Evolutionary conservation across 2,888 invertebrate genomes (phyloP), one percentile per base, ranked within the genome.

Genomic region (Eilema depressum): DNA sequence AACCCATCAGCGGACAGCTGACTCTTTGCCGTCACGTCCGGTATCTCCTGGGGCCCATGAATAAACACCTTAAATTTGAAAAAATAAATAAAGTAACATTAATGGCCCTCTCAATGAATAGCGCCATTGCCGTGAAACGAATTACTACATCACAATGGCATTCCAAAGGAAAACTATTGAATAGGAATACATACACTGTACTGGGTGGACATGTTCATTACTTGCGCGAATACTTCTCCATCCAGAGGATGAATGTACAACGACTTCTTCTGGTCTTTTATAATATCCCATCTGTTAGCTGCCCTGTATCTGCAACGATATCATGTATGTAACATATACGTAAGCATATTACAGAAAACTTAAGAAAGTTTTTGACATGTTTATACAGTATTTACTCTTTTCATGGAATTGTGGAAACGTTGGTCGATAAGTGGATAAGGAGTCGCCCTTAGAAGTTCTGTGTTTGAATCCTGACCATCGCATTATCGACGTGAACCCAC

Each of bases 171-270:
- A 37, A 5, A 5, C 12, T 28, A 28, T 28, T 28, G 3, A 28
- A 26, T 59, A 59, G 2, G 3, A 28, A 26, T 59, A 59, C 96
- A 96, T 84, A 97, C 97, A 85, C 96, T 94, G 83, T 97, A 97
- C 14, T 96, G 95, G 0, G 96, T 96, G 0, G 97, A 96, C 82
- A 97, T 93, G 82, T 97, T 97, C 70, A 97, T 96, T n/a, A 97
- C 94, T 89, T 97, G 97, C 0, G 97, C 96, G 86, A 97, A 97
- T n/a, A 97, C 96, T 90, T 97, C 97, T 0, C 97, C 97, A 83
- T 97, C 97, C 12, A 97, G 85, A 0, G 97, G 97, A 90, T 97
- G 97, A 0, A 97, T 96, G 56, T 93, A 96, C 61, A 96, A 92
- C 0, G 92, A 96, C 5, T 91, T 88, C 69, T 94, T 94, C 61